Evolutionary conservation across 1,140 invertebrate species (phyloP).

Genomic region (Helicoverpa armigera): DNA sequence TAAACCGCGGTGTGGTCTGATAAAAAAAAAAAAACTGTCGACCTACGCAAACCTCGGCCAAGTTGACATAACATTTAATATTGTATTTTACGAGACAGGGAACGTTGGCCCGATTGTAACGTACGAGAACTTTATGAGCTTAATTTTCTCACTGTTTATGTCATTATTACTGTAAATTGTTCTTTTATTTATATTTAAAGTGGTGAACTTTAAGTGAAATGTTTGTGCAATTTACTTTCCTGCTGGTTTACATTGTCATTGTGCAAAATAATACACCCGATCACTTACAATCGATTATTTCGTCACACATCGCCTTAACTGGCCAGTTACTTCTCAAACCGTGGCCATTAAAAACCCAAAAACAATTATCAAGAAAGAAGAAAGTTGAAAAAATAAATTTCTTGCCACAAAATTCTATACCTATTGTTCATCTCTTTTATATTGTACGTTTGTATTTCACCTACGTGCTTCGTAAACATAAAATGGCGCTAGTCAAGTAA

Average conservation of each 20-base stretch:
- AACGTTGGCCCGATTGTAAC: slow-evolving; percentile 20
- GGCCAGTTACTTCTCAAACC: too few relatives aligned
- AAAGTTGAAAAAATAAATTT: too few relatives aligned
- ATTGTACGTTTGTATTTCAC: too few relatives aligned
- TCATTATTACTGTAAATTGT: slow-evolving; percentile 37
- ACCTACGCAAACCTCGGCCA: slow-evolving; percentile 28
- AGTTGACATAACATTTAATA: slow-evolving; percentile 49
- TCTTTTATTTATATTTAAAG: slow-evolving; percentile 18
- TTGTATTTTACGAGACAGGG: slow-evolving; percentile 40
- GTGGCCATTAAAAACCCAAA: too few relatives aligned
- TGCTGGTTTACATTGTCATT: background rate
- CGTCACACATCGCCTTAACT: too few relatives aligned
- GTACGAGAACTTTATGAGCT: slow-evolving; percentile 23
- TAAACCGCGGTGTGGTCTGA: slow-evolving; percentile 35
- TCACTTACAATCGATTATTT: background rate
- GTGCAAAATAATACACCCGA: background rate
- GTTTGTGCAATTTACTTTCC: slow-evolving; percentile 10
- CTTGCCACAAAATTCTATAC: too few relatives aligned
- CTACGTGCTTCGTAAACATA: slow-evolving; percentile 8
- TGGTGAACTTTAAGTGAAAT: slow-evolving; percentile 15
- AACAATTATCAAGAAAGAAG: too few relatives aligned
- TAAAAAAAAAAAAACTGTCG: slow-evolving; percentile 41
- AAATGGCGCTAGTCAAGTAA: background rate
- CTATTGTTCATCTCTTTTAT: too few relatives aligned
- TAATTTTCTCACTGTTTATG: slow-evolving; percentile 21